Conservation (phyloP, 1,140 invertebrate genomes). For the Steinernema feltiae region DNA sequence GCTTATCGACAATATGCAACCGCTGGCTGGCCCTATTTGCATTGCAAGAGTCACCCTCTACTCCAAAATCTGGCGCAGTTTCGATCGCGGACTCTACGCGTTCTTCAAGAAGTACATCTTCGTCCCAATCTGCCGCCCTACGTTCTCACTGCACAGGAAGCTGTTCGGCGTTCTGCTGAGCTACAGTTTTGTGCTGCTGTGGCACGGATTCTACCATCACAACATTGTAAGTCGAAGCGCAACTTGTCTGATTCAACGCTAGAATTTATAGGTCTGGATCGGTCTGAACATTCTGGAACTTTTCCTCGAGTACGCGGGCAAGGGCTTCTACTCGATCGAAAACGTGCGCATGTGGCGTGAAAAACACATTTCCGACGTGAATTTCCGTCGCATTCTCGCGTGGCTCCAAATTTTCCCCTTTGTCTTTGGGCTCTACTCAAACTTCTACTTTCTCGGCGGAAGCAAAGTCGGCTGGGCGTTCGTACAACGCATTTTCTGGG, state of each 20-base stretch:
- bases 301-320: constrained; percentile 50
- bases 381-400: constrained; percentile 50
- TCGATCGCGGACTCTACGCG: constrained; percentile 52
- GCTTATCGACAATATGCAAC: constrained; percentile 51
- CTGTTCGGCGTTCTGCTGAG: constrained; percentile 53
- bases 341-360: constrained; percentile 42
- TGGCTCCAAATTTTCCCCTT: constrained; percentile 54
- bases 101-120: constrained; percentile 58
- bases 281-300: constrained; percentile 52
- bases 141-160: constrained; percentile 48
- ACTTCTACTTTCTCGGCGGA: constrained; percentile 57
- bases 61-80: constrained; percentile 56
- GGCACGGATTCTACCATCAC: constrained; percentile 57
- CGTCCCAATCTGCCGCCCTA: constrained; percentile 53
- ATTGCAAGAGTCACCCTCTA: constrained; percentile 50
- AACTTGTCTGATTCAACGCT: not conserved
- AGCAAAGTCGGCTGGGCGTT: constrained; percentile 50
- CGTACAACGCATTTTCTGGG: constrained; percentile 53
- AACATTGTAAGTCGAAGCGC: constrained; percentile 45
- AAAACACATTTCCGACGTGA: constrained; percentile 40
- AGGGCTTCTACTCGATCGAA: constrained; percentile 45
- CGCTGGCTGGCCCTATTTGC: constrained; percentile 52
- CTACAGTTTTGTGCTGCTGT: constrained; percentile 54
- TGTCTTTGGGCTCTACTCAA: constrained; percentile 56
- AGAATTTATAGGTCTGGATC: constrained; percentile 51